These are phyloP conservation scores for Brienomyrus longianalis DNA, from an alignment of 2,113 vertebrate species.

Conservation along the genomic window DNA sequence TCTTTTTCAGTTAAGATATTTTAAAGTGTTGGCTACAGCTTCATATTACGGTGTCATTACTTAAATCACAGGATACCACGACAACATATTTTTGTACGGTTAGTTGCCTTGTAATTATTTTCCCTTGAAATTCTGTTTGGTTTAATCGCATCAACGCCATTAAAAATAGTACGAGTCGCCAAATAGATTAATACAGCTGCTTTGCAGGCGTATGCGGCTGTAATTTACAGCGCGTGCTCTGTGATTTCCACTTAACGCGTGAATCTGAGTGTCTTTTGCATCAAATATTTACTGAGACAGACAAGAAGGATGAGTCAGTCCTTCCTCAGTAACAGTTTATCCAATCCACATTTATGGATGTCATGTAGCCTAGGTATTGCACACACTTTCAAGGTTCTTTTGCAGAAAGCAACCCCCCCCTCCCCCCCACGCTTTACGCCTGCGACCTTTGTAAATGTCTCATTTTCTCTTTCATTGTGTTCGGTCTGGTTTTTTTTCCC, in stretches of 20 bases:
- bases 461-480: background rate
- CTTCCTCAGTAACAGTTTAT: background rate
- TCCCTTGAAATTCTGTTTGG: background rate
- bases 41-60: background rate
- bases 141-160: background rate
- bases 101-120: background rate
- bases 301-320: background rate
- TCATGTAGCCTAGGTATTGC: background rate
- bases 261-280: background rate
- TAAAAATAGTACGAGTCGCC: background rate
- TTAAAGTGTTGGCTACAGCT: background rate
- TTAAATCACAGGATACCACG: background rate
- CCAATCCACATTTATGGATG: background rate
- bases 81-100: background rate
- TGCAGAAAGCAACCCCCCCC: background rate
- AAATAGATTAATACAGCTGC: background rate
- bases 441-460: background rate
- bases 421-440: background rate
- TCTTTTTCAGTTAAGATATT: background rate
- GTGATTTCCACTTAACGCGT: background rate
- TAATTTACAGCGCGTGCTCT: background rate
- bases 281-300: background rate
- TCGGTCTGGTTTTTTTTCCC: background rate
- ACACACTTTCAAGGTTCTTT: background rate
- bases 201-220: background rate